phyloP scores from a whole-genome alignment of 2,797 vertebrate species.

The Pseudochirops cupreus region DNA sequence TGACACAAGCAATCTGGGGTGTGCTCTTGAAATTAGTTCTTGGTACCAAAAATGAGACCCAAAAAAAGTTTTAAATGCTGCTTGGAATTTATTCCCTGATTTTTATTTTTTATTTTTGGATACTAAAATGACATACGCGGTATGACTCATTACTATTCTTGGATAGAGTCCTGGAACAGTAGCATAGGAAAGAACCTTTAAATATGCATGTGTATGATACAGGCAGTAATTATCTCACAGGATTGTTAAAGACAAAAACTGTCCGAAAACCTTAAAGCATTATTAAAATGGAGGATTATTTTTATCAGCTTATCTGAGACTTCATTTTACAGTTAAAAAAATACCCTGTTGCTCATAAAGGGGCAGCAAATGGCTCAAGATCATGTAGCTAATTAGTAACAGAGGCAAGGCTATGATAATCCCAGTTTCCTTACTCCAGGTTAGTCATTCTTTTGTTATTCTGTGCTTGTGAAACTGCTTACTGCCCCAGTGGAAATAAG shows the following conservation, averaged over 20 bases:
- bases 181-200: background rate
- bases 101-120: background rate
- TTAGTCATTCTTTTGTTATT: background rate
- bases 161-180: background rate
- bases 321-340: background rate
- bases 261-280: background rate
- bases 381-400: background rate
- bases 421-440: background rate
- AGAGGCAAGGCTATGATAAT: background rate
- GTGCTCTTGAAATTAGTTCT: background rate
- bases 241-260: background rate
- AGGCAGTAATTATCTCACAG: background rate
- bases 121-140: background rate
- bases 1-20: background rate
- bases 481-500: background rate
- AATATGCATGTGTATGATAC: background rate
- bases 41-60: slow-evolving; percentile 6
- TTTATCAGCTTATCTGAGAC: background rate
- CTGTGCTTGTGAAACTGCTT: background rate
- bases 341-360: background rate
- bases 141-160: background rate
- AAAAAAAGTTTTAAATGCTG: background rate
- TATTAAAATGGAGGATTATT: background rate
- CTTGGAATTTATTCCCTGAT: background rate
- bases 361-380: background rate